Evolutionary conservation across 2,113 vertebrate species (phyloP), one percentile per base, ranked within the genome.

Genomic region (Rhombomys opimus): DNA sequence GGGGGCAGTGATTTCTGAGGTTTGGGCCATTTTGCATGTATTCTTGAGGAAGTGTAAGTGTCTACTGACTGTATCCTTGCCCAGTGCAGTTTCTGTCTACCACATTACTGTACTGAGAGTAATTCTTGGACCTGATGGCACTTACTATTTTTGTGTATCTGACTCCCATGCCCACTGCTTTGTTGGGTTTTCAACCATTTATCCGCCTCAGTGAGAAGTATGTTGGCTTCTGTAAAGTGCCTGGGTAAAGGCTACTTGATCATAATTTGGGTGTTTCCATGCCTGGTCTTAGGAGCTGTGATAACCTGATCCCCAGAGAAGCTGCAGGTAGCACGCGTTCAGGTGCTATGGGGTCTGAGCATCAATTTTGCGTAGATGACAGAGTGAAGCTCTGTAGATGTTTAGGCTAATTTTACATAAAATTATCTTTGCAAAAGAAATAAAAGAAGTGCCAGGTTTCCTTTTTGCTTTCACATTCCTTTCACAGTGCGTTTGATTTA

Each of bases 401-500:
- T 52, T 38, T 57, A 72, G 93, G 73, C 65, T 94, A 80, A 52
- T 84, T 84, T 67, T 50, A 87, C 63, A 65, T 70, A 91, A 65
- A 81, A 82, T 89, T 88, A 38, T 63, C 96, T 89, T 93, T 94
- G 18, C 38, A 52, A 32, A n/a, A 67, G 35, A 89, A 84, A 80
- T 35, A 85, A 50, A n/a, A 57, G 2, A 91, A 70, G 25, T 67
- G 76, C 27, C 17, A 54, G 82, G 18, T 92, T 90, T 27, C 4
- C 35, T 54, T 76, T 78, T 86, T 72, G 80, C 38, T 91, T 90
- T 57, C 27, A 67, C 52, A 32, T 4, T 2, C 2, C 82, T 38
- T 87, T 96, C 10, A 82, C 17, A 91, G 18, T 4, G 14, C 38
- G 30, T 94, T 97, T 94, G 87, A 65, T 81, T 93, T 88, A 23